These are phyloP conservation scores for Eugnorisma glareosa DNA, from an alignment of 2,888 invertebrate species.

Conservation along the genomic window DNA sequence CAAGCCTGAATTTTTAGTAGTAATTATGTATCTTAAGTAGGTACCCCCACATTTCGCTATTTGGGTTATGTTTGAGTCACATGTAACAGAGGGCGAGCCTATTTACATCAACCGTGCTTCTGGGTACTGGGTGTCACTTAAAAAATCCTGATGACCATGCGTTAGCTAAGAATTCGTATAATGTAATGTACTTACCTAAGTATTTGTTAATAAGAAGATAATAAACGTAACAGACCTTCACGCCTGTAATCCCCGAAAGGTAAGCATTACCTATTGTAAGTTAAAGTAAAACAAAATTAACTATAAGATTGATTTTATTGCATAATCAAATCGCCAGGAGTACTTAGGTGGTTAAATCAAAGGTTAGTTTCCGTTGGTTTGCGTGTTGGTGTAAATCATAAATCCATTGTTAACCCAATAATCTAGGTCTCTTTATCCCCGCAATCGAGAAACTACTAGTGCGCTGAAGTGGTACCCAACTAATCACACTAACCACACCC, in stretches of 20 bases:
- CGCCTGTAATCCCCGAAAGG: neutral
- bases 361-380: slow-evolving; percentile 18
- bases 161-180: too few relatives aligned
- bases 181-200: too few relatives aligned
- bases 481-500: slow-evolving; percentile 1
- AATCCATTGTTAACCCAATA: slow-evolving; percentile 29
- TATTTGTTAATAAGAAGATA: too few relatives aligned
- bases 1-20: too few relatives aligned
- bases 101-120: too few relatives aligned
- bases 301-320: neutral
- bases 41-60: too few relatives aligned
- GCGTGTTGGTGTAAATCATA: slow-evolving; percentile 24
- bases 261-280: neutral
- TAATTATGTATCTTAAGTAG: too few relatives aligned
- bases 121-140: too few relatives aligned
- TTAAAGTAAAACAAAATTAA: neutral
- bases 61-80: too few relatives aligned
- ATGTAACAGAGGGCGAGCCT: too few relatives aligned
- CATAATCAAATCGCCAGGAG: neutral
- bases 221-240: too few relatives aligned
- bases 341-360: neutral
- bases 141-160: too few relatives aligned
- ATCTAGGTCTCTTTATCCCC: slow-evolving; percentile 20
- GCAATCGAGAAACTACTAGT: slow-evolving; percentile 16
- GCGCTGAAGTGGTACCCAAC: slow-evolving; percentile 1